Conservation (phyloP, 2,888 invertebrate species). For the Oscheius onirici region DNA sequence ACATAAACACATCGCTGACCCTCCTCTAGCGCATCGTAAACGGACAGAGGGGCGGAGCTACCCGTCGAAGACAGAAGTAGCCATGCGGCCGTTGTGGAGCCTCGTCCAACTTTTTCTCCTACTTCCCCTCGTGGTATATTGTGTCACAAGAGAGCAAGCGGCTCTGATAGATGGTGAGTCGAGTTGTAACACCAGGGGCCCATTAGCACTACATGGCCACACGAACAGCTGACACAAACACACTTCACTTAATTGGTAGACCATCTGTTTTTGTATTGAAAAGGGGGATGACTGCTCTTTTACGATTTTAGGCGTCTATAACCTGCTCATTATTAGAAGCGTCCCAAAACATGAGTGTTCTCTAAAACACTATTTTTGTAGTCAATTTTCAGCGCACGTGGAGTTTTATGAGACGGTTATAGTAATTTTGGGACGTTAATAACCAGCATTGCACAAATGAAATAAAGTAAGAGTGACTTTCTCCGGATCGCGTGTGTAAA, state of each 20-base stretch:
- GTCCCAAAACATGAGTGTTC: no score
- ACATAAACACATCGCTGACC: slow-evolving; percentile 27
- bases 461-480: no score
- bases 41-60: slow-evolving; percentile 8
- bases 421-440: no score
- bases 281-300: neutral
- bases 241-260: no score
- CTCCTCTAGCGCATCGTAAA: slow-evolving; percentile 9
- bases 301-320: no score
- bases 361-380: no score
- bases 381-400: no score
- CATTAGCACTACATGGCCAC: slow-evolving; percentile 28
- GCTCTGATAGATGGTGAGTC: slow-evolving; percentile 34
- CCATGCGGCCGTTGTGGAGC: slow-evolving; percentile 6
- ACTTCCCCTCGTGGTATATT: neutral
- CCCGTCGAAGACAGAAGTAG: neutral
- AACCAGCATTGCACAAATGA: no score
- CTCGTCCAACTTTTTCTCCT: slow-evolving; percentile 1
- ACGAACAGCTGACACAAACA: slow-evolving; percentile 21
- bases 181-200: slow-evolving; percentile 17
- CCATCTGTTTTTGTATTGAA: no score
- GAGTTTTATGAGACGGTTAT: no score
- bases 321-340: no score
- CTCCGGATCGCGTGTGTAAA: slow-evolving; percentile 1
- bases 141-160: slow-evolving; percentile 24